Conservation (phyloP, 2,113 vertebrate genomes). For the Chloebia gouldiae region DNA sequence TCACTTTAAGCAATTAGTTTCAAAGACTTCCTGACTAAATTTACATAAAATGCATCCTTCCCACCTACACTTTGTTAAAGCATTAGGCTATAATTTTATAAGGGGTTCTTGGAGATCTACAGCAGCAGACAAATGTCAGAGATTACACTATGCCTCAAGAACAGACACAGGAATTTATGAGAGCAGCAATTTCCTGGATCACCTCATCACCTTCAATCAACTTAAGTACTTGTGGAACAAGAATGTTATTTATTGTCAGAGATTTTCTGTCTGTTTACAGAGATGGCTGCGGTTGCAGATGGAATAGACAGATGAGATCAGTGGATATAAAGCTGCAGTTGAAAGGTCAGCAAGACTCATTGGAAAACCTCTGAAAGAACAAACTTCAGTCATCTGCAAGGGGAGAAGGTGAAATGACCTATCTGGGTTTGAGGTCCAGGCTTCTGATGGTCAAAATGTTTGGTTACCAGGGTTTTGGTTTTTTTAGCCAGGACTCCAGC, state of each 20-base stretch:
- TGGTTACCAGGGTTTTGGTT: not conserved
- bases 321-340: not conserved
- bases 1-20: constrained; percentile 23
- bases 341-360: not conserved
- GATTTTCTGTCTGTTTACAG: not conserved
- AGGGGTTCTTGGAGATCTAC: not conserved
- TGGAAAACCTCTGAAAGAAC: not conserved
- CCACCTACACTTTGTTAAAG: not conserved
- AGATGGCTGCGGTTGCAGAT: not conserved
- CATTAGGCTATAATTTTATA: not conserved
- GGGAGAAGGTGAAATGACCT: not conserved
- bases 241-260: not conserved
- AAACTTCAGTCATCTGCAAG: not conserved
- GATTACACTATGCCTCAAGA: not conserved
- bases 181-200: not conserved
- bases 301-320: not conserved
- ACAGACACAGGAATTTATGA: not conserved
- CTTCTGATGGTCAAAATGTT: not conserved
- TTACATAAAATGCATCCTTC: constrained; percentile 23
- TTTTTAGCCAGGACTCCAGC: not conserved
- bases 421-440: not conserved
- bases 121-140: not conserved
- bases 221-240: not conserved
- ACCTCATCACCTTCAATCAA: not conserved
- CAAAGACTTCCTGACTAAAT: constrained; percentile 23